phyloP scores from a whole-genome alignment of 2,888 invertebrate species.

The Cerastis rubricosa region DNA sequence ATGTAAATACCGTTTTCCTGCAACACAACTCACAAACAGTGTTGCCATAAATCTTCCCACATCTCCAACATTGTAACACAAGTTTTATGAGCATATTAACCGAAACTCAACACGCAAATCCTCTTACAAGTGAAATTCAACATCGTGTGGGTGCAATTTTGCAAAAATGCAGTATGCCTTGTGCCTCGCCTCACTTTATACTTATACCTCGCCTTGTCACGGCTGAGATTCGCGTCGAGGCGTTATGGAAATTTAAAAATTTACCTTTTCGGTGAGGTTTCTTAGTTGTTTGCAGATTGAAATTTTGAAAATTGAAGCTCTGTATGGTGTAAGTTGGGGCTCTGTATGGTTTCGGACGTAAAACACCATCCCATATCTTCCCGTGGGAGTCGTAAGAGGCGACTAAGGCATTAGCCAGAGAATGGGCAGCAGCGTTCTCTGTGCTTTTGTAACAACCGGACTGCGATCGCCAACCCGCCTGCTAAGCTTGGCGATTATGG shows the following conservation, averaged over 20 bases:
- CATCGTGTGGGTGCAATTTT: slow-evolving; percentile 59
- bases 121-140: slow-evolving; percentile 54
- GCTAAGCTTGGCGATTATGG: too few species aligned
- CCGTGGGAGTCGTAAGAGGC: too few species aligned
- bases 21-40: not conserved
- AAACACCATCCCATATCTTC: too few species aligned
- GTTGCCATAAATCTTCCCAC: not conserved
- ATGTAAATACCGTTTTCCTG: not conserved
- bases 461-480: too few species aligned
- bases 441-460: too few species aligned
- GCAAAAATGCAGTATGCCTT: slow-evolving; percentile 50
- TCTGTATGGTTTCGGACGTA: too few species aligned
- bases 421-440: too few species aligned
- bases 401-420: too few species aligned
- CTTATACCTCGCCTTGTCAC: slow-evolving; percentile 36
- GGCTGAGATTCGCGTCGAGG: slow-evolving; percentile 6
- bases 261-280: slow-evolving; percentile 22
- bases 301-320: too few species aligned
- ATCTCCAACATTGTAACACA: slow-evolving; percentile 33
- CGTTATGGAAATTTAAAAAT: slow-evolving; percentile 49
- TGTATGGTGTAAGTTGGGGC: too few species aligned
- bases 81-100: slow-evolving; percentile 45
- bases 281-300: too few species aligned
- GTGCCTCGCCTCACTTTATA: slow-evolving; percentile 15
- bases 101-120: slow-evolving; percentile 47